phyloP scores from a whole-genome alignment of 2,797 vertebrate species.

The Alauda arvensis region DNA sequence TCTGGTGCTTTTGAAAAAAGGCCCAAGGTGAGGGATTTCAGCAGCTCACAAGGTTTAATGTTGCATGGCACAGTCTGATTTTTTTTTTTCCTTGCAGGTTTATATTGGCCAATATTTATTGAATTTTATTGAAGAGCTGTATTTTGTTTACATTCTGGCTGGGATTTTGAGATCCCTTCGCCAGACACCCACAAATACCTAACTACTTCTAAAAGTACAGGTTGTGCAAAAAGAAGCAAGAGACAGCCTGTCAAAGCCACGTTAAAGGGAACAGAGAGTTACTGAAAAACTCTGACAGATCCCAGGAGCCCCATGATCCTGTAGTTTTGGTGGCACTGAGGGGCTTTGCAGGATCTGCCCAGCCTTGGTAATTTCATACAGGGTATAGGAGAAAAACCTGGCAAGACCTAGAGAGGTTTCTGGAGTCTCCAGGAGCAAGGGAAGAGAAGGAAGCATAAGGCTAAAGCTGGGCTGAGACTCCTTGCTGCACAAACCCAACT shows the following conservation, averaged over 20 bases:
- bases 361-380: neutral
- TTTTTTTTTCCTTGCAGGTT: conserved; percentile 45
- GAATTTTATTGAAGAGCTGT: conserved; percentile 56
- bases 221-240: conserved; percentile 48
- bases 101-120: conserved; percentile 58
- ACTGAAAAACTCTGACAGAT: neutral
- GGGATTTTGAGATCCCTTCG: conserved; percentile 55
- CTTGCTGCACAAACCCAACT: neutral
- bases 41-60: conserved; percentile 56
- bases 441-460: neutral
- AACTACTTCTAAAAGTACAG: conserved; percentile 52
- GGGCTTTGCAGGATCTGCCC: neutral
- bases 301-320: neutral
- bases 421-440: neutral
- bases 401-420: neutral
- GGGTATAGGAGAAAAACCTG: neutral
- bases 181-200: conserved; percentile 55
- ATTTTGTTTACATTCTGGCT: conserved; percentile 70
- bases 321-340: neutral
- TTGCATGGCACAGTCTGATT: conserved; percentile 21
- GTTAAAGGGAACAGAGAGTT: neutral
- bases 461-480: neutral
- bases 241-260: conserved; percentile 18
- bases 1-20: conserved; percentile 37
- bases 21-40: conserved; percentile 39